These are phyloP conservation scores for Gerris lacustris DNA, from an alignment of 2,888 invertebrate genomes.

Conservation along the genomic window DNA sequence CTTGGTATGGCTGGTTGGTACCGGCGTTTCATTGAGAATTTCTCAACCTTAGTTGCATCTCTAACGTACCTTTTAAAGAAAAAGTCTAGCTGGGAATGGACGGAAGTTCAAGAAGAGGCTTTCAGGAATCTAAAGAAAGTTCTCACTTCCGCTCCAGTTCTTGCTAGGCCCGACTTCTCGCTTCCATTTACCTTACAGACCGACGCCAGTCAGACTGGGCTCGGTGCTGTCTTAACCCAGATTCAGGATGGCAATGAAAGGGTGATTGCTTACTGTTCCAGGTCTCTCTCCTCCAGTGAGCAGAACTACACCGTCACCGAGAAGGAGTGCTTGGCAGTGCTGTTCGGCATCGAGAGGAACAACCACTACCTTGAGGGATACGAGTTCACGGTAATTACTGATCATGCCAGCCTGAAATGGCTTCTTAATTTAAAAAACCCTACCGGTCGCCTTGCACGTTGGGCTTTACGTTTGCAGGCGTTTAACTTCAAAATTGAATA, in stretches of 20 bases:
- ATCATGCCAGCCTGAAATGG: constrained; percentile 23
- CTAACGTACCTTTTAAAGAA: constrained; percentile 2
- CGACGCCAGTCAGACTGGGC: constrained; percentile 9
- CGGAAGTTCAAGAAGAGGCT: constrained; percentile 8
- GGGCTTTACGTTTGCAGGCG: not conserved
- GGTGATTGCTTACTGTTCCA: constrained; percentile 9
- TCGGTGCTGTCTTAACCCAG: constrained; percentile 15
- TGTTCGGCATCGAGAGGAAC: constrained; percentile 27
- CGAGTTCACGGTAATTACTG: constrained; percentile 30
- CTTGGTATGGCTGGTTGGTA: constrained; percentile 14
- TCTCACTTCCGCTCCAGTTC: not conserved
- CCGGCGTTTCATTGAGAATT: constrained; percentile 10
- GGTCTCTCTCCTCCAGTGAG: constrained; percentile 16
- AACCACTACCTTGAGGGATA: constrained; percentile 29
- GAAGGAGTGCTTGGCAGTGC: constrained; percentile 28
- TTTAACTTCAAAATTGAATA: not conserved
- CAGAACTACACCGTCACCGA: constrained; percentile 28
- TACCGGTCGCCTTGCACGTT: not conserved
- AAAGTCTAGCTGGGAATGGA: constrained; percentile 5
- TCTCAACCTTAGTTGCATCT: not conserved
- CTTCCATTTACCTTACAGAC: constrained; percentile 7
- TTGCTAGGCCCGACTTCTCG: not conserved
- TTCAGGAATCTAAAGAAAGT: constrained; percentile 10
- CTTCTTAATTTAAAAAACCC: not conserved
- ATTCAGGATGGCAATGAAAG: constrained; percentile 8